Evolutionary conservation across 1,140 invertebrate genomes (phyloP).

Genomic region (Drosophila virilis): DNA sequence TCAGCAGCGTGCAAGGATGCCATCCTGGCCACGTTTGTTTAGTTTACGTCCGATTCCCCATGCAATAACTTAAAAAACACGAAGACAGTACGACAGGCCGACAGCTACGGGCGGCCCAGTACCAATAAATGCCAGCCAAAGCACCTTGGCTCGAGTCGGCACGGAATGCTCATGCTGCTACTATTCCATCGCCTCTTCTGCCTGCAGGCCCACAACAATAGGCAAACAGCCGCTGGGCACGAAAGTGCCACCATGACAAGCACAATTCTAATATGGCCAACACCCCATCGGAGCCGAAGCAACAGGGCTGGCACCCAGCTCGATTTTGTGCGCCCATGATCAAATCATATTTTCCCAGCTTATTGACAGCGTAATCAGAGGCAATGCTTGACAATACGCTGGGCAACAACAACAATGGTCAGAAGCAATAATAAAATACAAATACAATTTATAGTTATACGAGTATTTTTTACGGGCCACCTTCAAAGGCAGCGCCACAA

Average conservation of each 20-base stretch:
- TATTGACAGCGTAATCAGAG: slow-evolving; percentile 83
- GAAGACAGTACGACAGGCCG: slow-evolving; percentile 46
- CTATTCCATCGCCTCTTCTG: no score
- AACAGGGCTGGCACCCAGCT: slow-evolving; percentile 40
- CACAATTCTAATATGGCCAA: slow-evolving; percentile 75
- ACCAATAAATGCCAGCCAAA: slow-evolving; percentile 55
- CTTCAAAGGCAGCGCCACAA: slow-evolving; percentile 18
- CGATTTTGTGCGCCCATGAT: slow-evolving; percentile 25
- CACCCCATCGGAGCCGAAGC: slow-evolving; percentile 39
- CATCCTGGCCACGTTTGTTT: slow-evolving; percentile 67
- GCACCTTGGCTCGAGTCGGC: slow-evolving; percentile 37
- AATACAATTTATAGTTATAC: slow-evolving; percentile 77
- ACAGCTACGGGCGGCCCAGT: slow-evolving; percentile 51
- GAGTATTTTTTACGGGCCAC: slow-evolving; percentile 42
- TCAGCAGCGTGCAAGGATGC: slow-evolving; percentile 35
- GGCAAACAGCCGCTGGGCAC: slow-evolving; percentile 58
- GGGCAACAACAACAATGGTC: slow-evolving; percentile 49
- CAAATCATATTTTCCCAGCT: slow-evolving; percentile 77
- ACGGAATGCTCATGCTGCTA: background rate
- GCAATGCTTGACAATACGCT: slow-evolving; percentile 51
- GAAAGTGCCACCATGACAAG: slow-evolving; percentile 79
- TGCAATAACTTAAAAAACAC: slow-evolving; percentile 83
- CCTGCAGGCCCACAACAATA: slow-evolving; percentile 52
- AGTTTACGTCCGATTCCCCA: slow-evolving; percentile 80
- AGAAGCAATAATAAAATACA: slow-evolving; percentile 77